Evolutionary conservation across 2,113 vertebrate species (phyloP), one percentile per base, ranked within the genome.

Genomic region (Passer domesticus): DNA sequence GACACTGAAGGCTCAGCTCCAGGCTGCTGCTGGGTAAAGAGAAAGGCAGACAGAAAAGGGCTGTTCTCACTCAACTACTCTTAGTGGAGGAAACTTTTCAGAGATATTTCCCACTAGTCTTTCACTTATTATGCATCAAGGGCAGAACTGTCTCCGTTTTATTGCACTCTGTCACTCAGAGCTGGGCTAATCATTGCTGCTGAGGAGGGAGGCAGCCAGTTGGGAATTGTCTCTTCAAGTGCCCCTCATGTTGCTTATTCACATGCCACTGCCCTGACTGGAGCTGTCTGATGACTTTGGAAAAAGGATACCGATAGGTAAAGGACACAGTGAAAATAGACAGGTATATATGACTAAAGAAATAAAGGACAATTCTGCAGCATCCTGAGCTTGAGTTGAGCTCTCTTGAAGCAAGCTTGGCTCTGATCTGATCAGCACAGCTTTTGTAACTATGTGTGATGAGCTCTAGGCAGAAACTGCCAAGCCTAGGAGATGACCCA

Each of bases 121-220:
- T 81, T 90, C 72, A 93, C 43, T 90, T 39, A 37, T 28, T 91
- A 70, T 81, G 68, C 68, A 81, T 86, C 90, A 96, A 94, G 94
- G 89, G 24, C 88, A 96, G 55, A 92, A 74, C 67, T 74, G 86
- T 87, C 95, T 90, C 83, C 7, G 43, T 77, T 95, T 94, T 95
- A 84, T 92, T 95, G 73, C 80, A 74, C 46, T 77, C 83, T 96
- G 90, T 92, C 92, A 93, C 27, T 92, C 92, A 95, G 68, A 90
- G 80, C 80, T 11, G 15, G 76, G 76, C 73, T 94, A 92, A 92
- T 95, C 89, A 89, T 67, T 81, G 76, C 83, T 90, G 86, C 91
- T 89, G 86, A 81, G 86, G 58, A 69, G 8, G 60, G 72, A 93
- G 75, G 55, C 35, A 67, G 75, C 21, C 89, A 13, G 55, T 0